Conservation (phyloP, 92 coral and sea anemone species). For the Phenganax marumi region DNA sequence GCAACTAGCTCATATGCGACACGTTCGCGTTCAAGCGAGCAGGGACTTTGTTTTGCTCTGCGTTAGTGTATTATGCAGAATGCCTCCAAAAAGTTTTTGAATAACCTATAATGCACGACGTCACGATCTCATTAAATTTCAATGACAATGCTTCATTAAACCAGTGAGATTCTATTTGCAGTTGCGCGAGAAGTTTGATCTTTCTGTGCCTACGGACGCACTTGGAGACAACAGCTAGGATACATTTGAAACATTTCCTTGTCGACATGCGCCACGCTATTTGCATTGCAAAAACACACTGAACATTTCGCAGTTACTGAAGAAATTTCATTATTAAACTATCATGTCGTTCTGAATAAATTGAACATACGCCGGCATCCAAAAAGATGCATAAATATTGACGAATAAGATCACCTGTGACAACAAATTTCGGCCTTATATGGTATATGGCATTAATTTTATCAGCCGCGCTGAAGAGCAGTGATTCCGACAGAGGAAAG, state of each 20-base stretch:
- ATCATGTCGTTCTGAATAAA: slow-evolving; percentile 36
- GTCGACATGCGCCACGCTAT: neutral
- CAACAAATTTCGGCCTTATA: slow-evolving; percentile 9
- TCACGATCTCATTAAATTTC: slow-evolving; percentile 39
- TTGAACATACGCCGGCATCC: slow-evolving; percentile 27
- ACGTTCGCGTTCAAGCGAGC: neutral
- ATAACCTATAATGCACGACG: slow-evolving; percentile 31
- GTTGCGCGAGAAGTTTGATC: neutral
- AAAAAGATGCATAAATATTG: slow-evolving; percentile 31
- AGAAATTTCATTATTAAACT: slow-evolving; percentile 22
- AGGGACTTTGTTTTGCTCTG: slow-evolving; percentile 7
- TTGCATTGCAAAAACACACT: neutral
- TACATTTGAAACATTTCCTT: neutral
- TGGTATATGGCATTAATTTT: slow-evolving; percentile 25
- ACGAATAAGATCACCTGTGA: slow-evolving; percentile 35
- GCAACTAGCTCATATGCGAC: neutral
- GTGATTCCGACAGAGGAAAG: slow-evolving; percentile 37
- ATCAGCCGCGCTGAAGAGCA: neutral
- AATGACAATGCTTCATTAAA: slow-evolving; percentile 42
- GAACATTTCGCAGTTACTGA: neutral
- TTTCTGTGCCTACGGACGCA: neutral
- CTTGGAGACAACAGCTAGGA: slow-evolving; percentile 9
- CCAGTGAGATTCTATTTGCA: slow-evolving; percentile 19
- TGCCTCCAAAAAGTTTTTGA: slow-evolving; percentile 34
- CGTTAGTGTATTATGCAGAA: slow-evolving; percentile 30